Conservation (phyloP, 2,888 invertebrate species). For the Dascillus cervinus region DNA sequence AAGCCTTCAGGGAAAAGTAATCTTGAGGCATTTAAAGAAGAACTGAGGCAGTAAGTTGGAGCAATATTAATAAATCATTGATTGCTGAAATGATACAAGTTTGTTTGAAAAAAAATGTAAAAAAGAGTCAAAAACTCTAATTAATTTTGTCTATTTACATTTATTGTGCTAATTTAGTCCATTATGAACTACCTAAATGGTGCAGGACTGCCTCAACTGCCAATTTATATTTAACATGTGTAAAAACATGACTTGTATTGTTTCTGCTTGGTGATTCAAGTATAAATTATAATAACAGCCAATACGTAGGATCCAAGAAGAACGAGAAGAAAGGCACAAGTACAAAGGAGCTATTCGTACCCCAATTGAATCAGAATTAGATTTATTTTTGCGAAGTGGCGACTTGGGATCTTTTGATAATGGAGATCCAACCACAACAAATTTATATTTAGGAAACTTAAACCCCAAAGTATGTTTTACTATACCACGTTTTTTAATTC, state of each 20-base stretch:
- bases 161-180: no score
- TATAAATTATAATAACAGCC: neutral
- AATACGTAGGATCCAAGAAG: constrained; percentile 92
- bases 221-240: no score
- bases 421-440: constrained; percentile 96
- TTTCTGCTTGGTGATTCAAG: neutral
- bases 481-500: no score
- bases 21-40: constrained; percentile 96
- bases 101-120: no score
- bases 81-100: no score
- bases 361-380: constrained; percentile 39
- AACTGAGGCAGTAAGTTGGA: constrained; percentile 75
- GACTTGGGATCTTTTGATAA: constrained; percentile 82
- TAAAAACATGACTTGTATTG: no score
- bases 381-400: constrained; percentile 40
- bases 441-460: constrained; percentile 94
- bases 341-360: constrained; percentile 67
- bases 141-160: no score
- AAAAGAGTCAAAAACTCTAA: no score
- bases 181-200: no score
- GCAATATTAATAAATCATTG: no score
- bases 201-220: no score
- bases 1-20: constrained; percentile 85
- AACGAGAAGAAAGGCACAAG: constrained; percentile 91
- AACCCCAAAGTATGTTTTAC: constrained; percentile 74